phyloP scores from a whole-genome alignment of 2,888 invertebrate species.

The Peribatodes rhomboidaria region DNA sequence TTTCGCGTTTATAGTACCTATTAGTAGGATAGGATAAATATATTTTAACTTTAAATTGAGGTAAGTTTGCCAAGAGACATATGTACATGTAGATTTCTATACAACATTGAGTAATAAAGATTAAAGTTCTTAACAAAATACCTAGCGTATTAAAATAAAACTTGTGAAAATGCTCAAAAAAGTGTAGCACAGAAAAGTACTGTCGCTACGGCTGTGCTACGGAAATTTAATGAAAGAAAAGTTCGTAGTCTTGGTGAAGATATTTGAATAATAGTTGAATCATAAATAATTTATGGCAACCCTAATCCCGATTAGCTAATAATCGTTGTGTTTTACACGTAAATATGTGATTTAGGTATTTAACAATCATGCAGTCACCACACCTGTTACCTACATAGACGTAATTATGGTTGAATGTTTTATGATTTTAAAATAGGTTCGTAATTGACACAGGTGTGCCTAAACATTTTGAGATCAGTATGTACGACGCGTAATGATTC shows the following conservation, averaged over 20 bases:
- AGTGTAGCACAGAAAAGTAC: not conserved
- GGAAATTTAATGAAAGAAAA: not conserved
- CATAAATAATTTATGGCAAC: not conserved
- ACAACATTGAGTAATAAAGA: no score
- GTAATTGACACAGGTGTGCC: slow-evolving; percentile 5
- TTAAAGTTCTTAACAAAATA: no score
- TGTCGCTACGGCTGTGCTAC: not conserved
- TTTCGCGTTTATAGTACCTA: no score
- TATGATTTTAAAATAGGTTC: slow-evolving; percentile 2
- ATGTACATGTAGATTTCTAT: no score
- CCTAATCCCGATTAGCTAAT: not conserved
- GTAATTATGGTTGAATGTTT: not conserved
- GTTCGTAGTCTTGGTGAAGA: not conserved
- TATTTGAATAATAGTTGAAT: no score
- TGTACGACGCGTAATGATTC: not conserved
- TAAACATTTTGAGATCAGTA: not conserved
- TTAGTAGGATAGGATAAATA: no score
- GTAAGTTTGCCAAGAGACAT: no score
- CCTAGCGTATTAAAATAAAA: no score
- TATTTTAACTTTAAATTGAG: no score
- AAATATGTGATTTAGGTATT: not conserved
- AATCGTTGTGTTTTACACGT: not conserved
- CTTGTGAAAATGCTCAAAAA: no score
- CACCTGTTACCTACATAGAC: not conserved
- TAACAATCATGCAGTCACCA: not conserved